Conservation (phyloP, 1,140 invertebrate species). For the Drosophila nannoptera region DNA sequence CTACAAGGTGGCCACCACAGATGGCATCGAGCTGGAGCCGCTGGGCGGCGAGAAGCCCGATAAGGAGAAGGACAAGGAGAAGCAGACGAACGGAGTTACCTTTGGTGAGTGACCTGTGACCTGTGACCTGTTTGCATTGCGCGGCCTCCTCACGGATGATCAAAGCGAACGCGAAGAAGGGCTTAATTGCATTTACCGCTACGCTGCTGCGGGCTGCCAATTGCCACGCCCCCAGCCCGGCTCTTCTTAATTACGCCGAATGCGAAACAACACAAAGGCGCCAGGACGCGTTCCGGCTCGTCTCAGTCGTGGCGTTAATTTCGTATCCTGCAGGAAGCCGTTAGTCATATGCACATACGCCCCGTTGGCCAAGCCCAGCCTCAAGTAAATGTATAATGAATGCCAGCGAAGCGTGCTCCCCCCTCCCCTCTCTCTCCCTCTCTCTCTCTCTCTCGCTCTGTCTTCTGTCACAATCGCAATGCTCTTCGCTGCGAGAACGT, state of each 20-base stretch:
- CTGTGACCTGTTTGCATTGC: conserved; percentile 10
- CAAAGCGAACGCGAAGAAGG: conserved; percentile 40
- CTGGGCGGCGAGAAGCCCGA: conserved; percentile 78
- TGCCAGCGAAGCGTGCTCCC: conserved; percentile 48
- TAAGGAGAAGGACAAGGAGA: conserved; percentile 77
- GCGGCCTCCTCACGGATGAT: conserved; percentile 32
- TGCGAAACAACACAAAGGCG: conserved; percentile 44
- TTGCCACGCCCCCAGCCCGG: not conserved
- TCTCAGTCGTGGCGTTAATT: conserved; percentile 33
- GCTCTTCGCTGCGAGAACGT: too few relatives aligned
- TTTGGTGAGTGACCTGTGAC: conserved; percentile 62
- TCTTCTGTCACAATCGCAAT: too few relatives aligned
- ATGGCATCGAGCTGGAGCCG: conserved; percentile 79
- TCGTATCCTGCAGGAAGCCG: conserved; percentile 44
- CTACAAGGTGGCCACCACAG: conserved; percentile 78
- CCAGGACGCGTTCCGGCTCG: not conserved
- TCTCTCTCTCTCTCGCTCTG: too few relatives aligned
- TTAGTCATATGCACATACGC: conserved; percentile 62
- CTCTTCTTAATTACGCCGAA: conserved; percentile 65
- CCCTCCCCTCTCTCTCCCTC: too few relatives aligned
- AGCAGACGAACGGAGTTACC: conserved; percentile 78
- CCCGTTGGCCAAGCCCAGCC: conserved; percentile 44
- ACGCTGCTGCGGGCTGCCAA: conserved; percentile 43
- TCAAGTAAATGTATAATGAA: conserved; percentile 58
- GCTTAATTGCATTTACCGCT: conserved; percentile 72